These are phyloP conservation scores for Scolanthus callimorphus DNA, from an alignment of 92 coral and sea anemone species.

Conservation along the genomic window DNA sequence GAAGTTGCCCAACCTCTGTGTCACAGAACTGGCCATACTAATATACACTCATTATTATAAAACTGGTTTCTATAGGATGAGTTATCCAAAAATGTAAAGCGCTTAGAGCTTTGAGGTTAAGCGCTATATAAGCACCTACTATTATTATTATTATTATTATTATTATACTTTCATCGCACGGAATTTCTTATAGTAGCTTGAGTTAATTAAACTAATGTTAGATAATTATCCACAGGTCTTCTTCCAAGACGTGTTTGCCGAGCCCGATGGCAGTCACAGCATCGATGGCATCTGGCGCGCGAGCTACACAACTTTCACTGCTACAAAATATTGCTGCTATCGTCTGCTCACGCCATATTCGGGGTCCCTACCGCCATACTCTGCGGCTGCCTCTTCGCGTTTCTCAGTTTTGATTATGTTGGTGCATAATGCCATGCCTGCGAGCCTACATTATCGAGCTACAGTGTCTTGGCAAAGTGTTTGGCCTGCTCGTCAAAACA, in stretches of 20 bases:
- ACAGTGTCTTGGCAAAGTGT: constrained; percentile 69
- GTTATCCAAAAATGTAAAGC: too few species aligned
- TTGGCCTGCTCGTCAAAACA: constrained; percentile 38
- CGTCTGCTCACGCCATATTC: constrained; percentile 50
- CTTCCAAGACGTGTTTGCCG: constrained; percentile 55
- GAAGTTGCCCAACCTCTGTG: too few species aligned
- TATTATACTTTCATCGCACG: too few species aligned
- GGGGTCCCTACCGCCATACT: constrained; percentile 69
- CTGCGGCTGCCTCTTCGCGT: constrained; percentile 75
- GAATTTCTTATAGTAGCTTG: background rate
- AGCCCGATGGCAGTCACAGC: constrained; percentile 48
- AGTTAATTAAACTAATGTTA: background rate
- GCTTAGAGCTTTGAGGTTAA: too few species aligned
- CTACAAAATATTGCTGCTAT: constrained; percentile 53
- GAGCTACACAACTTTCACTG: constrained; percentile 33
- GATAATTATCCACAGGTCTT: constrained; percentile 7
- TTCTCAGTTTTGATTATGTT: constrained; percentile 75
- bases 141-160: too few species aligned
- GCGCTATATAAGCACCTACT: too few species aligned
- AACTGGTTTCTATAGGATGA: too few species aligned
- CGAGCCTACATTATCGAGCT: constrained; percentile 58
- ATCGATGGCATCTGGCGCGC: constrained; percentile 25
- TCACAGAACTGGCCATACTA: too few species aligned
- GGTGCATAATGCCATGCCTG: constrained; percentile 80
- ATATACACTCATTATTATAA: too few species aligned